phyloP scores from a whole-genome alignment of 1,140 invertebrate genomes.

The Leptinotarsa undecemlineata region DNA sequence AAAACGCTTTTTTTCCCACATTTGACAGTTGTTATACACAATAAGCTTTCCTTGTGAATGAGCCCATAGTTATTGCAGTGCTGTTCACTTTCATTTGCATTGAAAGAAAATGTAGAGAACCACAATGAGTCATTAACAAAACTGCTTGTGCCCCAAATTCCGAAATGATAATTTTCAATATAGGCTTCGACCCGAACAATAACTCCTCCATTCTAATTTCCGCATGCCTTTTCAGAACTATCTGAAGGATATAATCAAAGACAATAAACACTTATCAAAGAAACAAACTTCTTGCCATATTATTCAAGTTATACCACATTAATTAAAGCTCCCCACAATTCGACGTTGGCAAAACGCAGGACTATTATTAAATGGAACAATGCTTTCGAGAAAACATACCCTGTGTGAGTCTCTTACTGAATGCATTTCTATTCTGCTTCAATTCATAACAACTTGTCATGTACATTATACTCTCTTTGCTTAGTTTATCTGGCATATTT shows the following conservation, averaged over 20 bases:
- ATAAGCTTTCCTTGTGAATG: too few relatives aligned
- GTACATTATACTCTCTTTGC: conserved; percentile 6
- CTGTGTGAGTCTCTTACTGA: background rate
- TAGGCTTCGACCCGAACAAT: background rate
- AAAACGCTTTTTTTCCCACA: fast-evolving
- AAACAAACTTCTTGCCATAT: conserved; percentile 20
- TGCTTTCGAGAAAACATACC: conserved; percentile 14
- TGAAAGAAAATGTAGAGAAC: too few relatives aligned
- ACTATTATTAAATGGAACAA: conserved; percentile 23
- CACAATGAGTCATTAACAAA: too few relatives aligned
- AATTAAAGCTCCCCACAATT: conserved; percentile 23
- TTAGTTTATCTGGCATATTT: conserved; percentile 9
- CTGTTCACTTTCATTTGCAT: too few relatives aligned
- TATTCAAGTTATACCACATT: conserved; percentile 19
- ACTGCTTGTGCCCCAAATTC: too few relatives aligned
- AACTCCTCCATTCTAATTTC: background rate
- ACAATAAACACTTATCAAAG: conserved; percentile 21
- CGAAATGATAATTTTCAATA: background rate
- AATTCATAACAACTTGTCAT: conserved; percentile 22
- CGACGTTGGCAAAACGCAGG: conserved; percentile 18
- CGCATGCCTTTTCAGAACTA: background rate
- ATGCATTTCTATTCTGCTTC: conserved; percentile 9
- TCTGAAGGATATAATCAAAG: conserved; percentile 14
- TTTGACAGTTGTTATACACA: too few relatives aligned
- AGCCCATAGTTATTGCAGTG: too few relatives aligned